Conservation (phyloP, 2,888 invertebrate species). For the Lissocephala sabroskyi region DNA sequence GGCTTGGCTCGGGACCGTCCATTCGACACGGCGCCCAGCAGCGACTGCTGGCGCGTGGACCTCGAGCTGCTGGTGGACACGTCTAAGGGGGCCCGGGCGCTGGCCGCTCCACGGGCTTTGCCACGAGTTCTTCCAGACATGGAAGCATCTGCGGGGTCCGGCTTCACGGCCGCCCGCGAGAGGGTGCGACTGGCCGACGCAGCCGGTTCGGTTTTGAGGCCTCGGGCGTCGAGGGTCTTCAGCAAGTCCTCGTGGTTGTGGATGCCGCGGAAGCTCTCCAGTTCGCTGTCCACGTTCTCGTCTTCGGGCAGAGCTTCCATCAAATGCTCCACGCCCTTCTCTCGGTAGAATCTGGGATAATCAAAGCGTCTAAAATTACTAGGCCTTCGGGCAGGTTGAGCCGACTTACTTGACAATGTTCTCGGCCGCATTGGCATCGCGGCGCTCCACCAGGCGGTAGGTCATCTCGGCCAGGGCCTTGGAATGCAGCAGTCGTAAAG, state of each 20-base stretch:
- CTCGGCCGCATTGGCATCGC: slow-evolving; percentile 75
- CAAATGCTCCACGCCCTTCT: slow-evolving; percentile 74
- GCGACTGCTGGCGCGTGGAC: slow-evolving; percentile 11
- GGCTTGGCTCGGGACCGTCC: slow-evolving; percentile 3
- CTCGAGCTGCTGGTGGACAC: not conserved
- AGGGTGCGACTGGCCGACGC: no score
- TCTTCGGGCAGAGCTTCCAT: slow-evolving; percentile 73
- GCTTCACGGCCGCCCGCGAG: no score
- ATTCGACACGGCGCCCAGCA: slow-evolving; percentile 14
- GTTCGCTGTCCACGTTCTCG: slow-evolving; percentile 73
- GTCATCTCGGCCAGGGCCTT: slow-evolving; percentile 86
- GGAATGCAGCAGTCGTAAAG: slow-evolving; percentile 81
- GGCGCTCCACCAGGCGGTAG: slow-evolving; percentile 77
- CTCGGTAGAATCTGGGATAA: slow-evolving; percentile 73
- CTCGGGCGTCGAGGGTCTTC: slow-evolving; percentile 48
- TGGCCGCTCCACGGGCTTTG: slow-evolving; percentile 20
- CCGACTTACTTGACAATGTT: slow-evolving; percentile 73
- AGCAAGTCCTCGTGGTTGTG: slow-evolving; percentile 55
- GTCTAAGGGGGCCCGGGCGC: not conserved
- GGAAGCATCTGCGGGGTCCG: no score
- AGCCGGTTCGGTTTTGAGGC: slow-evolving; percentile 6
- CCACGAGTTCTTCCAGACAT: slow-evolving; percentile 40
- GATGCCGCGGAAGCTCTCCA: slow-evolving; percentile 72
- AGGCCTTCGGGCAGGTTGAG: not conserved
- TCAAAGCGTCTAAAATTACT: not conserved